Evolutionary conservation across 2,888 invertebrate genomes (phyloP).

Genomic region (Cloeon dipterum): DNA sequence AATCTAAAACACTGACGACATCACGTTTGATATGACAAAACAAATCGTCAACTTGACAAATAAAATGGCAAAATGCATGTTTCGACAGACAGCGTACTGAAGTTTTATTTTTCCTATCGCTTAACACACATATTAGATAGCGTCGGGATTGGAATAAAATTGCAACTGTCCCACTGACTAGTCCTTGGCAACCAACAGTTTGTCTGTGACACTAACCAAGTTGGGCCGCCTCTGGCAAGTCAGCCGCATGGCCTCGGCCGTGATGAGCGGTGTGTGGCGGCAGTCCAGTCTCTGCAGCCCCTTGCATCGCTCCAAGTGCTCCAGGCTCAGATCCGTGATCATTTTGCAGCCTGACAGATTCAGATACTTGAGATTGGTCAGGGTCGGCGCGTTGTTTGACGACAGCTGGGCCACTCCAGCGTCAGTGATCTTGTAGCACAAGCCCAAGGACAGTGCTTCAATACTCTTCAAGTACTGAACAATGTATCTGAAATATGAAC

Average conservation of each 20-base stretch:
- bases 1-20: too few species aligned
- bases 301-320: slow-evolving; percentile 26
- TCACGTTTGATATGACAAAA: too few species aligned
- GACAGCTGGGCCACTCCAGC: slow-evolving; percentile 74
- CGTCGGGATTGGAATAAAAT: too few species aligned
- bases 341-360: slow-evolving; percentile 64
- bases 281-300: slow-evolving; percentile 31
- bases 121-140: too few species aligned
- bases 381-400: slow-evolving; percentile 38
- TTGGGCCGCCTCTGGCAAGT: slow-evolving; percentile 29
- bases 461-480: slow-evolving; percentile 2
- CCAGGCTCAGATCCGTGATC: slow-evolving; percentile 59
- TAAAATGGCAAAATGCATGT: too few species aligned
- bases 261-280: slow-evolving; percentile 56
- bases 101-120: too few species aligned
- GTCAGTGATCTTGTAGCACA: slow-evolving; percentile 72
- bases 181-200: too few species aligned
- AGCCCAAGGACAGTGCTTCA: slow-evolving; percentile 19
- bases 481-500: slow-evolving; percentile 1
- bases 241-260: slow-evolving; percentile 59
- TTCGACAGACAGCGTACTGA: too few species aligned
- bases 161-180: too few species aligned
- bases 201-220: too few species aligned
- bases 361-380: slow-evolving; percentile 39
- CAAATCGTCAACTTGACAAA: too few species aligned